A percentile compares a stretch with the other conserved stretches of the same genome.
phyloP scores from a whole-genome alignment of 35 echinoderm and acorn worm genomes.

The Nesometra sesokonis region DNA sequence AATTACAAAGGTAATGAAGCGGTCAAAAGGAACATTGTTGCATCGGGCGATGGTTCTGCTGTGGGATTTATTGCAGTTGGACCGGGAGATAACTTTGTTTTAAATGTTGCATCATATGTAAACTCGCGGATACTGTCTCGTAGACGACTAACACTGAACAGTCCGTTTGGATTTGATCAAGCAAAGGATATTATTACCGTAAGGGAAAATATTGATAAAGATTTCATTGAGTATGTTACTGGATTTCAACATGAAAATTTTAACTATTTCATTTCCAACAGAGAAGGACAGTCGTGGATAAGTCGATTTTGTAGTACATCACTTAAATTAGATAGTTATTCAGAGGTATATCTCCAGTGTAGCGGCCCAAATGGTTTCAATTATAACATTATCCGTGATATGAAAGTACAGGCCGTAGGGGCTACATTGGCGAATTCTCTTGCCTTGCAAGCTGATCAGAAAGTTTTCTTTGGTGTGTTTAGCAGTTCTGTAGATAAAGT shows the following conservation, averaged over 20 bases:
- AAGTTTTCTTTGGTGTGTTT: not conserved
- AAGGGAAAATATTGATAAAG: not conserved
- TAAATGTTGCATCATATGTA: not conserved
- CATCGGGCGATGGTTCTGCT: not conserved
- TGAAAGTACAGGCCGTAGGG: not conserved
- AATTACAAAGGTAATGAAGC: too few relatives aligned
- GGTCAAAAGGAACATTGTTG: too few relatives aligned
- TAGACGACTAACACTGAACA: not conserved
- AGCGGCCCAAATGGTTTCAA: not conserved
- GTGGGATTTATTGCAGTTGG: not conserved
- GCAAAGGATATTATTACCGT: too few relatives aligned
- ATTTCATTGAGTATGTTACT: not conserved
- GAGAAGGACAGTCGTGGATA: not conserved
- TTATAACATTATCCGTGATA: not conserved
- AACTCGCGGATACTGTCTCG: not conserved
- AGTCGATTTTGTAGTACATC: not conserved
- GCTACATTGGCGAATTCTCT: not conserved
- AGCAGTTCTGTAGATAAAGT: not conserved
- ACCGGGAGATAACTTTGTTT: not conserved
- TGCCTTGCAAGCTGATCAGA: not conserved
- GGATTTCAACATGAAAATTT: not conserved
- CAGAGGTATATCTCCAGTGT: not conserved
- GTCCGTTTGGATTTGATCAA: too few relatives aligned
- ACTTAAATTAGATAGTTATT: not conserved
- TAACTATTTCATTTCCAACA: not conserved